Base-by-base conservation (phyloP, 2,113 vertebrate species). In the Actenoides lindsayi region DNA sequence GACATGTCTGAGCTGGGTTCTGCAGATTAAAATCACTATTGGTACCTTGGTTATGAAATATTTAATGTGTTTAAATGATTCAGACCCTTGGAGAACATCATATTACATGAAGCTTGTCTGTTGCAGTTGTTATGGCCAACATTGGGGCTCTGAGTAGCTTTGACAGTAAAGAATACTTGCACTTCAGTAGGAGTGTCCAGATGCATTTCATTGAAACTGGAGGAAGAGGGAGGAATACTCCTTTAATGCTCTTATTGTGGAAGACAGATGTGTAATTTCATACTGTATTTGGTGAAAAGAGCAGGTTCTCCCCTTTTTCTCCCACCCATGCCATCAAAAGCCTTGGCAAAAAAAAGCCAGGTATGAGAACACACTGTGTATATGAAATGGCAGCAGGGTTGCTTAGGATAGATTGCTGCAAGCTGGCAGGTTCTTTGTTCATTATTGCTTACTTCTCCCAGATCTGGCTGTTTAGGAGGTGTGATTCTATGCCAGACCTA, bases 301-400 rank as follows among this genome's bases (percentile, higher is more conserved):
- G 16, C 19, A 41, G 62, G 16, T 64, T 62, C 37, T 37, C 23
- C 18, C 35, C 6, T 69, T 35, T 68, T 56, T 42, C 16, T 50
- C 35, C 27, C 18, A 42, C 17, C 17, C 14, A 11, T 1, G 6
- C 62, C 30, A 28, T 31, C 24, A 57, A 16, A 57, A 23, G 41
- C 57, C 27, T n/a, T 62, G 14, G 18, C 23, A 20, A 24, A 42
- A 39, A 1, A 1, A 15, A 51, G 33, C 41, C 0, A 0, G 6
- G 6, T 17, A 0, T 11, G 15, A 21, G 63, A 53, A 13, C 30
- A 12, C 15, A 10, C 28, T 18, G 1, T 1, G 9, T 31, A 1
- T 25, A 51, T 50, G 21, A 53, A 30, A 9, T 6, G 44, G 39
- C 28, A 5, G 33, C 33, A 24, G 28, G 15, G 37, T 41, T 59